Conservation (phyloP, 2,113 vertebrate genomes). For the Rynchops niger region DNA sequence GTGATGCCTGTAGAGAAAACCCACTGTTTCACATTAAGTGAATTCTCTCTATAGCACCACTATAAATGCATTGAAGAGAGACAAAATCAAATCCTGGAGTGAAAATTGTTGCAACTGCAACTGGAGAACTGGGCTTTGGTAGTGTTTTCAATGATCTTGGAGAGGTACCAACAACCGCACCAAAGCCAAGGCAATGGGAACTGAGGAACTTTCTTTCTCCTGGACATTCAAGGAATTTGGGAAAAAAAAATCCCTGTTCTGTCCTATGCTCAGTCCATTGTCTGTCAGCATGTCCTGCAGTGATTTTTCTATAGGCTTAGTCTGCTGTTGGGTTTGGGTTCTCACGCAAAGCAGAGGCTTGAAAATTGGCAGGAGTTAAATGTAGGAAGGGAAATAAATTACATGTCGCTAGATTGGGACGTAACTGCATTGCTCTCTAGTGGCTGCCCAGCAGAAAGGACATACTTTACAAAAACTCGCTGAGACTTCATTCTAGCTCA, state of each 20-base stretch:
- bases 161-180: neutral
- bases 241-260: neutral
- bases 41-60: neutral
- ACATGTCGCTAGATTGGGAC: neutral
- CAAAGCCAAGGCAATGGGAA: neutral
- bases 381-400: neutral
- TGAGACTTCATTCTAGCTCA: neutral
- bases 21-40: neutral
- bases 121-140: neutral
- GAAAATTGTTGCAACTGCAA: neutral
- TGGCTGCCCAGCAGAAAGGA: constrained; percentile 25
- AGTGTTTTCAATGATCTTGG: neutral
- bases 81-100: neutral
- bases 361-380: neutral
- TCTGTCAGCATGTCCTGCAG: neutral
- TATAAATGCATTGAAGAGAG: neutral
- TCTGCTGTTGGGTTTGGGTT: neutral
- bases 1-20: neutral
- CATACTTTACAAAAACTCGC: neutral
- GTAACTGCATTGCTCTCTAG: constrained; percentile 56
- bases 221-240: neutral
- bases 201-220: neutral
- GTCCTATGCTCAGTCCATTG: neutral
- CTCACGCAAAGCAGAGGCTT: neutral
- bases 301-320: neutral